phyloP scores from a whole-genome alignment of 1,140 invertebrate species.

The Spodoptera litura region DNA sequence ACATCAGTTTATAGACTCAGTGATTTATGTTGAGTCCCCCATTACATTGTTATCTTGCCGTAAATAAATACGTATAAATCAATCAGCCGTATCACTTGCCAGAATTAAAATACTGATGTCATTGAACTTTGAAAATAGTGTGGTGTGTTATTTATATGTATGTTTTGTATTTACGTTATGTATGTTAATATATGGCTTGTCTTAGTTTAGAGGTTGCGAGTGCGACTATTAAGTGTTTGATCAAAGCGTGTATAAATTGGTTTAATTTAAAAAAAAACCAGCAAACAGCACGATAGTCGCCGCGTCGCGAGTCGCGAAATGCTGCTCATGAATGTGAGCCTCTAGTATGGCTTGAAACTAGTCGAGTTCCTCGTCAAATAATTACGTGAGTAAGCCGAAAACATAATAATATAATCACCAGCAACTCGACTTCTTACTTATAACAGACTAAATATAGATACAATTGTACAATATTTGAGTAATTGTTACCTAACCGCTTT shows the following conservation, averaged over 20 bases:
- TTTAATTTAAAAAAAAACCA: too few species aligned
- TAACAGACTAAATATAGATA: too few species aligned
- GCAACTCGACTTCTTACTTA: too few species aligned
- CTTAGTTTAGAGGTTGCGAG: not conserved
- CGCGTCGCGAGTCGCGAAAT: too few species aligned
- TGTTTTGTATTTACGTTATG: not conserved
- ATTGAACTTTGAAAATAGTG: constrained; percentile 14
- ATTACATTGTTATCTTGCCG: not conserved
- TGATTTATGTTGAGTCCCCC: constrained; percentile 17
- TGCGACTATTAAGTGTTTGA: not conserved
- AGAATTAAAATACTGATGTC: not conserved
- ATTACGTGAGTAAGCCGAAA: too few species aligned
- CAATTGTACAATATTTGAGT: too few species aligned
- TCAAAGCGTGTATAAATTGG: not conserved
- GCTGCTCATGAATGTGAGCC: too few species aligned
- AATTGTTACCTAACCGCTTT: too few species aligned
- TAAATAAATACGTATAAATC: constrained; percentile 32
- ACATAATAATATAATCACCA: too few species aligned
- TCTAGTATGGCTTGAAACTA: too few species aligned
- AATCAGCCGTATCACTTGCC: constrained; percentile 9
- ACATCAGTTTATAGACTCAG: constrained; percentile 19
- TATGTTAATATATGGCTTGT: not conserved
- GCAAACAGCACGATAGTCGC: too few species aligned
- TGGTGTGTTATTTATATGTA: not conserved
- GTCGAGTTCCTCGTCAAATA: too few species aligned